A percentile compares a stretch with the other conserved stretches of the same genome.
These are phyloP conservation scores for Drosophila siamana DNA, from an alignment of 2,888 invertebrate species.

Conservation along the genomic window DNA sequence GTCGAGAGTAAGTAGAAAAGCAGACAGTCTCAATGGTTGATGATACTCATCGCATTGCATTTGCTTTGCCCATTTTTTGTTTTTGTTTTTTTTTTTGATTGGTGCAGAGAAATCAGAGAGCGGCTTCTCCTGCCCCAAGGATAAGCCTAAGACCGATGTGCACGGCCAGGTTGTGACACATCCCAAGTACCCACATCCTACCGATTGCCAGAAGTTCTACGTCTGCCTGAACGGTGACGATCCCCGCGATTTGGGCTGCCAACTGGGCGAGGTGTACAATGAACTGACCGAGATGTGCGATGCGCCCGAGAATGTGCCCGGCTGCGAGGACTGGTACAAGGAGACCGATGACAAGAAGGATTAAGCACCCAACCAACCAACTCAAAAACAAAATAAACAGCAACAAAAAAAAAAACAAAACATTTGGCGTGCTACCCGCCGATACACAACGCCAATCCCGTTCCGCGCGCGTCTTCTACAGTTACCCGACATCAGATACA, in stretches of 20 bases:
- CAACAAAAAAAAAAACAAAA: neutral
- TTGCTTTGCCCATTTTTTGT: neutral
- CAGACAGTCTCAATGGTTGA: neutral
- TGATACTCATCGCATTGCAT: neutral
- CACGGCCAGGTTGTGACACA: slow-evolving; percentile 92
- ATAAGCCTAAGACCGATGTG: slow-evolving; percentile 87
- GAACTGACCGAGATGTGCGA: slow-evolving; percentile 94
- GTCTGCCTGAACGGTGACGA: slow-evolving; percentile 94
- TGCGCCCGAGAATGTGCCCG: slow-evolving; percentile 95
- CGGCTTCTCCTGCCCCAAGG: slow-evolving; percentile 94
- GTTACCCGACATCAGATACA: slow-evolving; percentile 20
- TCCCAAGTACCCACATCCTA: slow-evolving; percentile 94
- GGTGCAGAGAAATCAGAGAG: slow-evolving; percentile 90
- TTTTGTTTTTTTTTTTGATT: neutral
- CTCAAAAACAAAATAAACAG: neutral
- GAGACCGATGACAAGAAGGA: slow-evolving; percentile 89
- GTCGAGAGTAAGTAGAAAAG: slow-evolving; percentile 86
- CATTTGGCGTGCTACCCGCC: slow-evolving; percentile 37
- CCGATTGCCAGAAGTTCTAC: slow-evolving; percentile 96
- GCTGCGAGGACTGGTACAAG: slow-evolving; percentile 97
- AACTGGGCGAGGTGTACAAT: slow-evolving; percentile 95
- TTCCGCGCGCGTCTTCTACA: slow-evolving; percentile 50
- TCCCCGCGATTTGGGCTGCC: slow-evolving; percentile 95
- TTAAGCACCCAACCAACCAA: too few species aligned
- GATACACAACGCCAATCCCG: slow-evolving; percentile 26